Evolutionary conservation across 2,888 invertebrate species (phyloP), one percentile per base, ranked within the genome.

Genomic region (Mesorhabditis sp.): DNA sequence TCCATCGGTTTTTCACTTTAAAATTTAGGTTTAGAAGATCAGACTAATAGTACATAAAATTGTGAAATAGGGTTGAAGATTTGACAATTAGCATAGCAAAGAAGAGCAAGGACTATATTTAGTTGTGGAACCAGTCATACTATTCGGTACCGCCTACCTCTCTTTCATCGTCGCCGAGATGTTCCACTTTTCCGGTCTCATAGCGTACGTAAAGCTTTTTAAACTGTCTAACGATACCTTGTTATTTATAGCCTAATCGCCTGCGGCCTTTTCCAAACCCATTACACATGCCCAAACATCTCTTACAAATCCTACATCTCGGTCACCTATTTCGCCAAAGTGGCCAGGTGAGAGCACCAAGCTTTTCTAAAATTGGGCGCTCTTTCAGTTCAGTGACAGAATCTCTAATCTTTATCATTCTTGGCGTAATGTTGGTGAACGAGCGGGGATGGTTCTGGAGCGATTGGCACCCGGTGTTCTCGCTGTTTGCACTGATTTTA

Each of bases 141-240:
- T 89, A 68, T 86, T 89, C 68, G 87, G 87, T 50, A 85, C 89
- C 80, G 89, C 89, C 13, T 90, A 89, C 77, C 80, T 89, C 43
- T 85, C 89, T 3, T 90, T 89, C 77, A 83, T 90, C 7, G 79
- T 87, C 58, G 88, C 89, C 3, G 90, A 90, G 80, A 80, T 90
- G 76, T 87, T 90, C 77, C 88, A 89, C 71, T 89, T 89, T 79
- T 89, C 89, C 5, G 89, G 89, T 61, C 89, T 90, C 72, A 89
- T 90, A 58, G 87, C 87, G 87, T 87, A 71, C 70, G 73, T 64
- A 5, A 67, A 50, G 28, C n/a, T 4, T 4, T 50, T 6, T 66
- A 13, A 7, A 28, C 7, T 15, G 15, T n/a, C n/a, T 13, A 63
- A n/a, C 28, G 7, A 15, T 28, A 15, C 63, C 7, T 63, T 63